Percentiles rank a stretch among this genome's conserved stretches.
Evolutionary conservation across 2,797 vertebrate species (phyloP).

Genomic region (Schizopygopsis malacanthus): DNA sequence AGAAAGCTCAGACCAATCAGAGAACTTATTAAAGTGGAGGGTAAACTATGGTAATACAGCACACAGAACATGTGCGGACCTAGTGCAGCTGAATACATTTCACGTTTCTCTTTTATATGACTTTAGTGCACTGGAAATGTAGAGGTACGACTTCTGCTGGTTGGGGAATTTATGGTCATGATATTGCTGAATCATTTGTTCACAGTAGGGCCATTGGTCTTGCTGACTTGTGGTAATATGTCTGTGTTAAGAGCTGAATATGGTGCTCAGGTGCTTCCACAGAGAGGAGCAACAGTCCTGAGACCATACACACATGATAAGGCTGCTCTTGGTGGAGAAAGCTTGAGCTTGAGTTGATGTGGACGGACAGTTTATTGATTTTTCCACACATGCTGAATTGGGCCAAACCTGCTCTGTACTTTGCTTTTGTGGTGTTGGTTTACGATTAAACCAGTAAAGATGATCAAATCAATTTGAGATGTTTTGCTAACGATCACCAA

Average conservation of each 20-base stretch:
- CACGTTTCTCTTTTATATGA: constrained; percentile 21
- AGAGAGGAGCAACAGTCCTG: not conserved
- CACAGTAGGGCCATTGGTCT: constrained; percentile 39
- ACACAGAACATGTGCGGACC: not conserved
- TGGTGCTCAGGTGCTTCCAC: constrained; percentile 24
- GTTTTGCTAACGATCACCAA: not conserved
- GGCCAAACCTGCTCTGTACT: not conserved
- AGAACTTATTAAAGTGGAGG: not conserved
- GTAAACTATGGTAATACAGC: not conserved
- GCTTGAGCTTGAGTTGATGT: constrained; percentile 28
- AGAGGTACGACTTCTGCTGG: constrained; percentile 20
- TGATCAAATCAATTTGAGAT: not conserved
- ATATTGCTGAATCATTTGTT: constrained; percentile 57
- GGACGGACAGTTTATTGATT: constrained; percentile 33
- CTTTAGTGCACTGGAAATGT: constrained; percentile 32
- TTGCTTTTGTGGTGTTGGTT: not conserved
- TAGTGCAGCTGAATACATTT: constrained; percentile 7
- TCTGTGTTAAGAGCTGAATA: constrained; percentile 47
- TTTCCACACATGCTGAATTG: constrained; percentile 1
- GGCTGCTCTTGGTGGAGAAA: constrained; percentile 10
- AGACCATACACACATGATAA: constrained; percentile 20
- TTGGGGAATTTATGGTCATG: constrained; percentile 39
- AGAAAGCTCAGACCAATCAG: accelerated
- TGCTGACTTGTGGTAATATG: constrained; percentile 52
- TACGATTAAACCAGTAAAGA: constrained; percentile 24